Conservation (phyloP, 2,113 vertebrate genomes). For the Lophochroa leadbeateri region DNA sequence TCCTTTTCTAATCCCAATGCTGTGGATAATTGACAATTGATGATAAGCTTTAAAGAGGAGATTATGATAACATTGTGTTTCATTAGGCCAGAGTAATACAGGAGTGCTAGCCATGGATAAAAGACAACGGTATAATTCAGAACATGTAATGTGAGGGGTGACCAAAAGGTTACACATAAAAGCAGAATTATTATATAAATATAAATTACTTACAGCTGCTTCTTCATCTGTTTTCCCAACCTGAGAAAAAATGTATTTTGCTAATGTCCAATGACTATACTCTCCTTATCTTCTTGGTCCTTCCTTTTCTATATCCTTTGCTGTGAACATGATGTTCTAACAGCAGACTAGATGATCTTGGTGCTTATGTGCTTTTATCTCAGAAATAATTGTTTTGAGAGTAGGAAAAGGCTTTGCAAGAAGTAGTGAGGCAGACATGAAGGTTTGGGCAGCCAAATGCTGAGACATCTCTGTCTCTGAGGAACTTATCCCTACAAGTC, state of each 20-base stretch:
- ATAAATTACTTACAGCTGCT: background rate
- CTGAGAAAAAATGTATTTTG: background rate
- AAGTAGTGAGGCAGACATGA: background rate
- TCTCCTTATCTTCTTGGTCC: background rate
- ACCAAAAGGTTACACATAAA: background rate
- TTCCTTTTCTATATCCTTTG: background rate
- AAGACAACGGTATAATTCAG: background rate
- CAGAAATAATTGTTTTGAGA: background rate
- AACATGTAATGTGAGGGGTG: background rate
- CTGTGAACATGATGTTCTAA: background rate
- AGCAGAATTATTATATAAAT: background rate
- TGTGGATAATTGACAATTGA: conserved; percentile 9
- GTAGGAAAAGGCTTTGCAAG: background rate
- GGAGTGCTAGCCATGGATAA: background rate
- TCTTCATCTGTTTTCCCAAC: background rate
- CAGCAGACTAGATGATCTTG: background rate
- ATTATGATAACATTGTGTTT: conserved; percentile 9
- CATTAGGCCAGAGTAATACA: background rate
- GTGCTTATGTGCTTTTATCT: background rate
- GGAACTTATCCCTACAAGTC: background rate
- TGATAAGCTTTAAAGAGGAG: background rate
- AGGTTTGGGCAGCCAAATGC: background rate
- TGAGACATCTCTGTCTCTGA: background rate
- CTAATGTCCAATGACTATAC: background rate
- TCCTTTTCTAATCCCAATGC: background rate